These are phyloP conservation scores for Mastomys coucha DNA, from an alignment of 2,113 vertebrate species.

Conservation along the genomic window DNA sequence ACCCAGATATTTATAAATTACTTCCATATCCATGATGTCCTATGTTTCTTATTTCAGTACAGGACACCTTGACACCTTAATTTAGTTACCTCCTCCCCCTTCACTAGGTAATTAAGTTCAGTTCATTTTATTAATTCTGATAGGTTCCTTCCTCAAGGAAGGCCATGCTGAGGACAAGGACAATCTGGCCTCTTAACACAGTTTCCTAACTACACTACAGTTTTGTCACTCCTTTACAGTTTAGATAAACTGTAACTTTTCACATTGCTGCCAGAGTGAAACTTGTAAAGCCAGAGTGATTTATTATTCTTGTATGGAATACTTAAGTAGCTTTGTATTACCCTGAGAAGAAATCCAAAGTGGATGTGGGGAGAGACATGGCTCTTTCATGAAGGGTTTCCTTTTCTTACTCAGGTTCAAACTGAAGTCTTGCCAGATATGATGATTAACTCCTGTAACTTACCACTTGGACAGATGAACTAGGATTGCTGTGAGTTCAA, in stretches of 20 bases:
- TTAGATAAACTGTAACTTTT: not conserved
- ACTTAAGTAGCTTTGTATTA: not conserved
- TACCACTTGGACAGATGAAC: not conserved
- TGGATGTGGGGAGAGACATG: not conserved
- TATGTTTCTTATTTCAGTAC: not conserved
- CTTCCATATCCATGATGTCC: not conserved
- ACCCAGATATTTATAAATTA: not conserved
- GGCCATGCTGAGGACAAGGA: not conserved
- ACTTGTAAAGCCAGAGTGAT: constrained; percentile 20
- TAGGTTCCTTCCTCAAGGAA: constrained; percentile 26
- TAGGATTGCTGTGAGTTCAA: not conserved
- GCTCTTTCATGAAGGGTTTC: not conserved
- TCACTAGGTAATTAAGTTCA: not conserved
- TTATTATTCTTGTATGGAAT: not conserved
- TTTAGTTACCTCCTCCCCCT: not conserved
- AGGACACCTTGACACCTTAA: not conserved
- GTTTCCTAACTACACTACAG: not conserved
- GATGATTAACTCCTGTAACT: not conserved
- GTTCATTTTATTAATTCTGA: not conserved
- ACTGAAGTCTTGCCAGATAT: not conserved
- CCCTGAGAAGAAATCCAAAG: not conserved
- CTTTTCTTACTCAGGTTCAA: constrained; percentile 1
- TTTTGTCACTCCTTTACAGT: not conserved
- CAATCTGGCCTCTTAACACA: not conserved
- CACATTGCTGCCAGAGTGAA: not conserved